Evolutionary conservation across 1,140 invertebrate species (phyloP).

Genomic region (Melanaphis sacchari): DNA sequence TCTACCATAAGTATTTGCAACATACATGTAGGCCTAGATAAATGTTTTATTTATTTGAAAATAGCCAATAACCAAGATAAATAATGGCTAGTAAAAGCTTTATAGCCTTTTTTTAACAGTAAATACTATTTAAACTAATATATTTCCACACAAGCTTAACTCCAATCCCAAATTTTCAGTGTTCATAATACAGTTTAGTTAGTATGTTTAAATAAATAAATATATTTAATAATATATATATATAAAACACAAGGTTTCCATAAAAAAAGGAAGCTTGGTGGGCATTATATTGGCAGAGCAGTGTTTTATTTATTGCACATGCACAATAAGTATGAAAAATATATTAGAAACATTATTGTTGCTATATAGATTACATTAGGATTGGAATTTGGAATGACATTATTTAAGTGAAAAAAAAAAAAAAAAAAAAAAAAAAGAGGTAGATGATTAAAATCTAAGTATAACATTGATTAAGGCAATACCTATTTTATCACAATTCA

Average conservation of each 20-base stretch:
- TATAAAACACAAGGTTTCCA: slow-evolving; percentile 55
- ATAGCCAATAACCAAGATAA: slow-evolving; percentile 56
- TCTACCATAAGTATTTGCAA: slow-evolving; percentile 57
- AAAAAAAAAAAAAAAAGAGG: slow-evolving; percentile 53
- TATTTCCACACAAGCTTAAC: slow-evolving; percentile 57
- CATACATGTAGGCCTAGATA: slow-evolving; percentile 56
- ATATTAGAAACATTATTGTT: slow-evolving; percentile 55
- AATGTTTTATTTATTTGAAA: slow-evolving; percentile 51
- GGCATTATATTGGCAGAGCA: slow-evolving; percentile 56
- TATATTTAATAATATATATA: slow-evolving; percentile 33
- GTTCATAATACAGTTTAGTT: slow-evolving; percentile 55
- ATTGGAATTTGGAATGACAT: slow-evolving; percentile 55
- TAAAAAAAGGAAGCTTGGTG: slow-evolving; percentile 57
- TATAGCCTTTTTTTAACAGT: slow-evolving; percentile 54
- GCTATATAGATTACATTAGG: slow-evolving; percentile 54
- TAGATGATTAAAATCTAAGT: slow-evolving; percentile 47
- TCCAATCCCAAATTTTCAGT: slow-evolving; percentile 56
- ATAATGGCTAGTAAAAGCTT: slow-evolving; percentile 57
- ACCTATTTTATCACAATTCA: slow-evolving; percentile 54
- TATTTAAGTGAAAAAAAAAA: slow-evolving; percentile 19
- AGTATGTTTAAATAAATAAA: slow-evolving; percentile 53
- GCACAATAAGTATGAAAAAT: slow-evolving; percentile 57
- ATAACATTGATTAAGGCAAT: slow-evolving; percentile 55
- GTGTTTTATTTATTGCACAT: slow-evolving; percentile 57
- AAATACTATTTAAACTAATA: slow-evolving; percentile 54